Percentiles rank a stretch among this genome's conserved stretches.
Evolutionary conservation across 2,113 vertebrate species (phyloP).

Genomic region (Notechis scutatus): DNA sequence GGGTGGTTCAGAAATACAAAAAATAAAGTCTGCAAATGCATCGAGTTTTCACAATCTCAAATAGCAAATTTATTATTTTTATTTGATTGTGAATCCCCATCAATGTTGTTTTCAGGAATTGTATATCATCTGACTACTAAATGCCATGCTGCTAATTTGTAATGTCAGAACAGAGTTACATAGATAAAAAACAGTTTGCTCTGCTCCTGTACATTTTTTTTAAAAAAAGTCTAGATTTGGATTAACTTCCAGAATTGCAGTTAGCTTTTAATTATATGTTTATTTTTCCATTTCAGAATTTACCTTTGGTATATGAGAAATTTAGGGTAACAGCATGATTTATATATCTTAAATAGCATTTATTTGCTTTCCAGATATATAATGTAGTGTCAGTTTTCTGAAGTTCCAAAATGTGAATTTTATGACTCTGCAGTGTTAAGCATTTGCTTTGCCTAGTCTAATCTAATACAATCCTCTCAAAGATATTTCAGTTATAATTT

Average conservation of each 20-base stretch:
- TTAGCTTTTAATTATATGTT: background rate
- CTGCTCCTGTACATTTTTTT: background rate
- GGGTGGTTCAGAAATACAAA: too few species aligned
- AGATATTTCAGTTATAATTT: background rate
- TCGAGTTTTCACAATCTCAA: background rate
- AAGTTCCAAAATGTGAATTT: background rate
- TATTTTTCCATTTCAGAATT: constrained; percentile 5
- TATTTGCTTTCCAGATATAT: background rate
- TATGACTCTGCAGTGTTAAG: background rate
- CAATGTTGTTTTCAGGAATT: background rate
- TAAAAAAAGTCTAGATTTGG: background rate
- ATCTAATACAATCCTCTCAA: background rate
- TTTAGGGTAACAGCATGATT: background rate
- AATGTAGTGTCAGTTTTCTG: background rate
- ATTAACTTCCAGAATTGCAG: background rate
- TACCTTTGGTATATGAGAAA: background rate
- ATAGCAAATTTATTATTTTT: background rate
- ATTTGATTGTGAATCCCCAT: background rate
- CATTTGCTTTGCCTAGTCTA: too few species aligned
- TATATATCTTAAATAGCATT: background rate
- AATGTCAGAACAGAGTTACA: background rate
- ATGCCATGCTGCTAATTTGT: background rate
- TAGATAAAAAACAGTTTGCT: background rate
- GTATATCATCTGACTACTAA: background rate
- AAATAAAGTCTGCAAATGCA: background rate